phyloP scores from a whole-genome alignment of 1,140 invertebrate genomes.

The Pseudomyrmex pallidus region DNA sequence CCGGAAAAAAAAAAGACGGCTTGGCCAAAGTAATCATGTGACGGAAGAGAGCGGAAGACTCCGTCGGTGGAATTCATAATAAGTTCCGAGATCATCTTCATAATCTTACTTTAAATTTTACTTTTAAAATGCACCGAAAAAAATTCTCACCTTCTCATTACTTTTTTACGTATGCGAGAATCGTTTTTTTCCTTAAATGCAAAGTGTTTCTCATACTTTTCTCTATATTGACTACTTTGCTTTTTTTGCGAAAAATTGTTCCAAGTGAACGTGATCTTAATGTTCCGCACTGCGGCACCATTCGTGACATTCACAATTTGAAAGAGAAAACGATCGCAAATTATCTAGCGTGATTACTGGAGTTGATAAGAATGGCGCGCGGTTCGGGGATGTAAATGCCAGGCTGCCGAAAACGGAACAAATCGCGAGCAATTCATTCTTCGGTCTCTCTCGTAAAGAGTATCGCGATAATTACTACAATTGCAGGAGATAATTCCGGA shows the following conservation, averaged over 20 bases:
- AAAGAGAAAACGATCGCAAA: slow-evolving; percentile 35
- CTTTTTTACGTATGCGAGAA: too few relatives aligned
- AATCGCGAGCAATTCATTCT: slow-evolving; percentile 61
- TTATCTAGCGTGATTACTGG: slow-evolving; percentile 33
- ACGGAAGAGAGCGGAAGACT: slow-evolving; percentile 1
- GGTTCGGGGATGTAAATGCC: slow-evolving; percentile 65
- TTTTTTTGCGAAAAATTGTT: too few relatives aligned
- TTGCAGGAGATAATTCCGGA: slow-evolving; percentile 69
- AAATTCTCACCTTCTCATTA: neutral
- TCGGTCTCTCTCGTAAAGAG: slow-evolving; percentile 10
- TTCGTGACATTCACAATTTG: slow-evolving; percentile 46
- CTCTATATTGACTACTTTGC: neutral
- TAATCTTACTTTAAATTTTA: slow-evolving; percentile 58
- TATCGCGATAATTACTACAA: slow-evolving; percentile 73
- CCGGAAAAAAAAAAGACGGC: slow-evolving; percentile 24
- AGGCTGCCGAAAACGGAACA: slow-evolving; percentile 71
- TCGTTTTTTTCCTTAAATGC: neutral
- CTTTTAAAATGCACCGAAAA: slow-evolving; percentile 54
- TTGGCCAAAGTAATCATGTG: slow-evolving; percentile 28
- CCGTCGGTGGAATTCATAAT: slow-evolving; percentile 55
- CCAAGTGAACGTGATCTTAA: neutral
- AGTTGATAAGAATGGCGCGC: slow-evolving; percentile 53
- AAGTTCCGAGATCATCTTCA: slow-evolving; percentile 60
- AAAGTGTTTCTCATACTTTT: neutral
- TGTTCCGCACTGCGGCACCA: slow-evolving; percentile 42